These are phyloP conservation scores for Nomada lathburiana DNA, from an alignment of 2,888 invertebrate genomes.

Conservation along the genomic window DNA sequence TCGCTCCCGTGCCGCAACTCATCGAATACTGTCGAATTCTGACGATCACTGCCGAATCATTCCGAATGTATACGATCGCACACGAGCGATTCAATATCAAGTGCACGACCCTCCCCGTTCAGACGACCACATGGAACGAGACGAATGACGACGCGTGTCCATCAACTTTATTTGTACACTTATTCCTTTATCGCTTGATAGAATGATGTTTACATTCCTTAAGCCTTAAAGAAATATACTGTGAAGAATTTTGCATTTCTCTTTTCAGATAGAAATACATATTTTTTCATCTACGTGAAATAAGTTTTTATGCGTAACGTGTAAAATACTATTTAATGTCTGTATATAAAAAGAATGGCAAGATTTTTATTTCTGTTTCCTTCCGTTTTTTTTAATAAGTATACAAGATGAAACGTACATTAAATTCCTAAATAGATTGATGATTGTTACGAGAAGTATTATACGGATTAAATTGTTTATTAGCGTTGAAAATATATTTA, in stretches of 20 bases:
- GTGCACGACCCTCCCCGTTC: slow-evolving; percentile 74
- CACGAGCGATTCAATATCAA: slow-evolving; percentile 77
- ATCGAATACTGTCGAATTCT: slow-evolving; percentile 62
- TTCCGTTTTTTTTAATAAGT: not conserved
- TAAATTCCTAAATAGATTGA: not conserved
- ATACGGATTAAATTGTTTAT: slow-evolving; percentile 6
- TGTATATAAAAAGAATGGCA: not conserved
- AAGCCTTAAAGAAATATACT: not conserved
- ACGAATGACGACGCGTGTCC: slow-evolving; percentile 29
- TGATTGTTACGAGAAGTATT: not conserved
- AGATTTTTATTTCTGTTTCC: not conserved
- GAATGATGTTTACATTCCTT: not conserved
- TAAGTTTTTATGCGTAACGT: not conserved
- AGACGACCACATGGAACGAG: slow-evolving; percentile 46
- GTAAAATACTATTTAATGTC: not conserved
- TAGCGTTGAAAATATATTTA: slow-evolving; percentile 11
- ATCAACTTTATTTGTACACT: slow-evolving; percentile 34
- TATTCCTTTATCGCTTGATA: slow-evolving; percentile 24
- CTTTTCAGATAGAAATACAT: not conserved
- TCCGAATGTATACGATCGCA: slow-evolving; percentile 57
- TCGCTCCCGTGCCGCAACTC: slow-evolving; percentile 66
- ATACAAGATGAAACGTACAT: not conserved
- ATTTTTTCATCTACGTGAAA: not conserved
- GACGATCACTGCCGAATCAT: slow-evolving; percentile 60
- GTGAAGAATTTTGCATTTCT: not conserved